Evolutionary conservation across 2,888 invertebrate species (phyloP).

Genomic region (Epinotia brunnichana): DNA sequence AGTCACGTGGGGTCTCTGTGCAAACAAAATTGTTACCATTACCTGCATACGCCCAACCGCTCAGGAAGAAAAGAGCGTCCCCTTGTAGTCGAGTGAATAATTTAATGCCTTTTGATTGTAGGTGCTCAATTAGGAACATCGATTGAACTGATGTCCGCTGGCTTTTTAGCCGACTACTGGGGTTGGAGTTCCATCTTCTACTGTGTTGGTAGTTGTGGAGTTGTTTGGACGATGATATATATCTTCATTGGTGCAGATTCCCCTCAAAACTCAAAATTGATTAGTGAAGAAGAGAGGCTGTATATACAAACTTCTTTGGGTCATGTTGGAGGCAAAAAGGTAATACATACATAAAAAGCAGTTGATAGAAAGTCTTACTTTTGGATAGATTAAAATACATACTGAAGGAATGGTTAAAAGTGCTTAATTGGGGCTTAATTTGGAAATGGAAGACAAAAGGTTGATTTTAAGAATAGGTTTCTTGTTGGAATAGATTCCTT

Average conservation of each 20-base stretch:
- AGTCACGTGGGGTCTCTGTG: too few relatives aligned
- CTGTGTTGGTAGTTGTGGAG: constrained; percentile 84
- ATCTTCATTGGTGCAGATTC: constrained; percentile 85
- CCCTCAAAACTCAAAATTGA: constrained; percentile 83
- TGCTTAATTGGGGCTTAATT: too few relatives aligned
- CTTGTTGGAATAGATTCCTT: too few relatives aligned
- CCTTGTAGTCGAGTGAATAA: background rate
- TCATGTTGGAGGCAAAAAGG: constrained; percentile 66
- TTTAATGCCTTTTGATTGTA: constrained; percentile 49
- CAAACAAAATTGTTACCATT: too few relatives aligned
- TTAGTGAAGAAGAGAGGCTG: constrained; percentile 85
- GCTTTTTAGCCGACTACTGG: constrained; percentile 79
- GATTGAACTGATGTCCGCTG: constrained; percentile 74
- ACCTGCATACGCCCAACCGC: too few relatives aligned
- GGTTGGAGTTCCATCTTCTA: constrained; percentile 91
- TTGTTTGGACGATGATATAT: constrained; percentile 84
- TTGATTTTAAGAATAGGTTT: too few relatives aligned
- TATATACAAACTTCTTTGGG: constrained; percentile 85
- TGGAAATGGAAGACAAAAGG: too few relatives aligned
- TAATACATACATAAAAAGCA: constrained; percentile 33
- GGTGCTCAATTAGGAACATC: constrained; percentile 83
- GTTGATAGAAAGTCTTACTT: too few relatives aligned
- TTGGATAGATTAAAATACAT: too few relatives aligned
- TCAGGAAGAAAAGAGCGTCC: too few relatives aligned
- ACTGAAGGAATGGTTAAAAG: too few relatives aligned